phyloP scores from a whole-genome alignment of 2,797 vertebrate species.

The Spatula versicolor region DNA sequence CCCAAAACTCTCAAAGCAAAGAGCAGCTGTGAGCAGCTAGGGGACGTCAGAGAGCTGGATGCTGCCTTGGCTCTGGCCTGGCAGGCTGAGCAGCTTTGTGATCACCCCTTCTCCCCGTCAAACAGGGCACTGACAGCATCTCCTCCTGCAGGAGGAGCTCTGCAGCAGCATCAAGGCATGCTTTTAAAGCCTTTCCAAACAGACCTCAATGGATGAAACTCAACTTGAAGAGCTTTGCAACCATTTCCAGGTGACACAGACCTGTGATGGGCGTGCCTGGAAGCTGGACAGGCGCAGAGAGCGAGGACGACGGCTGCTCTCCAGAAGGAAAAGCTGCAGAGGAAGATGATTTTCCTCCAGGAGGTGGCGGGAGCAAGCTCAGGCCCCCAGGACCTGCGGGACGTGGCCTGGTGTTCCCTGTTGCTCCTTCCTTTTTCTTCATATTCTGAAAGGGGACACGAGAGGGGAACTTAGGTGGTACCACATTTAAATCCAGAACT shows the following conservation, averaged over 20 bases:
- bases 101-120: not conserved
- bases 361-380: slow-evolving; percentile 88
- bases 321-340: slow-evolving; percentile 60
- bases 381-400: slow-evolving; percentile 62
- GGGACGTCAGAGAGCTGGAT: no score
- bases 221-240: not conserved
- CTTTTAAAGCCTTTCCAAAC: not conserved
- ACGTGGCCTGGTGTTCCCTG: slow-evolving; percentile 75
- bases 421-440: slow-evolving; percentile 88
- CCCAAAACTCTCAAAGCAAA: not conserved
- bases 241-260: not conserved
- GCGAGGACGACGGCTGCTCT: not conserved
- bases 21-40: not conserved
- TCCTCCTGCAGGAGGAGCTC: not conserved
- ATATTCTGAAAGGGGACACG: slow-evolving; percentile 80
- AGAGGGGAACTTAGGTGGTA: not conserved
- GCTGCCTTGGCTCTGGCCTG: not conserved
- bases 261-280: slow-evolving; percentile 76
- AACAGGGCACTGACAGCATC: no score
- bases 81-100: not conserved
- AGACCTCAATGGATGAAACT: rapidly evolving
- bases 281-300: not conserved
- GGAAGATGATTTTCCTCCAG: slow-evolving; percentile 78
- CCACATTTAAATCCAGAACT: rapidly evolving
- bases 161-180: not conserved